Evolutionary conservation across 2,797 vertebrate species (phyloP), one percentile per base, ranked within the genome.

Genomic region (Ptychadena robeensis): DNA sequence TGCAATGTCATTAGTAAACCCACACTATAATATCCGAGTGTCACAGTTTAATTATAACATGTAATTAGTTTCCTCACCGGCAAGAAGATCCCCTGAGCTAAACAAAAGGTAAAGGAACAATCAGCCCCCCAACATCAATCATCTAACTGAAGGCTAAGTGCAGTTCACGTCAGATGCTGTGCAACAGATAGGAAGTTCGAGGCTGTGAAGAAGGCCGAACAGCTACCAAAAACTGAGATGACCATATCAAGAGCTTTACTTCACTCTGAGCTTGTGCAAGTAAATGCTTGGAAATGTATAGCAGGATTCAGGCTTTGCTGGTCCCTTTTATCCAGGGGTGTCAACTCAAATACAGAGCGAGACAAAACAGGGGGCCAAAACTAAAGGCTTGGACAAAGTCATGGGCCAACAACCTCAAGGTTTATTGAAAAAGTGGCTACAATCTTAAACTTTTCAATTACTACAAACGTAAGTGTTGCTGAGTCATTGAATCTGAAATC

Each of bases 51-150:
- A 98, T 98, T 97, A 96, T 96, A 96, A 97, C 96, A 96, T 95
- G 96, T 97, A 97, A 98, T 98, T 98, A 97, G 96, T 96, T 96
- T 97, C 95, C 96, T 94, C 96, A 96, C 96, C 94, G 94, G 95
- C 96, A 97, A 94, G 94, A 94, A 94, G 91, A 91, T 91, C 91
- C 93, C 92, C 92, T 91, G 93, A 94, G 93, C 93, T 91, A 93
- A 91, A 91, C 92, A 92, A 93, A 95, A 93, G 93, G 91, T 92
- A 93, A 94, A 92, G 91, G 93, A 93, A 93, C 92, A 93, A 94
- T 89, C 93, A 89, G 94, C 90, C 91, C 93, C 92, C 93, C 92
- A 87, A 86, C 93, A 93, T 92, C 93, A 91, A 91, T 93, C 93
- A 91, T 89, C 90, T 89, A 90, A 92, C 38, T 44, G 31, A 70